Evolutionary conservation across 2,888 invertebrate genomes (phyloP), one percentile per base, ranked within the genome.

Genomic region (Rhogogaster chlorosoma): DNA sequence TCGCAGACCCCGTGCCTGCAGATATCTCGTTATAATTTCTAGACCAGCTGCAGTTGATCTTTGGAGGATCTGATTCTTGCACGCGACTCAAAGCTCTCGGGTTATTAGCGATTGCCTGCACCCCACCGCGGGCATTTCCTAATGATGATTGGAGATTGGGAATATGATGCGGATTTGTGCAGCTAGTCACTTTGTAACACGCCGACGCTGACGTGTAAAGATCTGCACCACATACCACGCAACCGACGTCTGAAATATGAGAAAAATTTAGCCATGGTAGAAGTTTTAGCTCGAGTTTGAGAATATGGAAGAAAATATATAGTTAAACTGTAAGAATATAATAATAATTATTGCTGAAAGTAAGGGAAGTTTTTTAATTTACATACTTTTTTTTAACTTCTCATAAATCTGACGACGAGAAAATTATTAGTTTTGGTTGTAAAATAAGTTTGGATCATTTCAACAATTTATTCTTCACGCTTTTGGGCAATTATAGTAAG

Each of bases 211-310:
- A 89, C 36, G 87, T 87, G 45, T 87, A 88, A 12, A 89, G 89
- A 45, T 89, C 89, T 15, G 87, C 86, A 1, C 86, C 88, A 85
- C 89, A 89, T 18, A 89, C 85, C 22, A 89, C 87, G 73, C 89
- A 91, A 38, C 87, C 89, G 29, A 87, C 88, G n/a, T 90, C 91
- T 91, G 80, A 7, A 53, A 61, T 36, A 18, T 18, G 42, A 83
- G 70, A 67, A 15, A 7, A 53, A 53, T n/a, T 53, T n/a, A 15
- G 12, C 3, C 12, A 42, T 12, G 2, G 0, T 45, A 42, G 12
- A 3, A 42, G 10, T 42, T 42, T 42, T 42, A 42, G 0, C 42
- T 42, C 42, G 15, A 45, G 45, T 45, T 45, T 45, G 15, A 4
- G 3, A 45, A 45, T 45, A 45, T 45, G 45, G 3, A 45, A 45